phyloP scores from a whole-genome alignment of 2,888 invertebrate species.

The Argynnis bischoffii region DNA sequence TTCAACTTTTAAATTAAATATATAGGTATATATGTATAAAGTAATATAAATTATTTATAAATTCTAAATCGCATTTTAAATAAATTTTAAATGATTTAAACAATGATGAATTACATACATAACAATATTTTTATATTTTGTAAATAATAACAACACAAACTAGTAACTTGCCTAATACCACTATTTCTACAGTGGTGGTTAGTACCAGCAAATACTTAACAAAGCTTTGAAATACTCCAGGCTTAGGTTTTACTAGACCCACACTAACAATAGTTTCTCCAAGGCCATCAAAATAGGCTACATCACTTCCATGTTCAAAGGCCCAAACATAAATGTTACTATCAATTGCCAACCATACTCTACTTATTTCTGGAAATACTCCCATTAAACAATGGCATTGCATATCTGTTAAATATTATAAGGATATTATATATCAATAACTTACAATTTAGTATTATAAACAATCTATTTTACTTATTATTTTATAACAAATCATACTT shows the following conservation, averaged over 20 bases:
- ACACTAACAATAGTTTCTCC: slow-evolving; percentile 97
- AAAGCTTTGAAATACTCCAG: slow-evolving; percentile 93
- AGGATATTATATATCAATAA: slow-evolving; percentile 41
- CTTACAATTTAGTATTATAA: too few species aligned
- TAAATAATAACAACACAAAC: slow-evolving; percentile 12
- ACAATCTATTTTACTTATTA: not conserved
- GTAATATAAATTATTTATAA: too few species aligned
- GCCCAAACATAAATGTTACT: slow-evolving; percentile 99
- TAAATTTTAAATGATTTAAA: too few species aligned
- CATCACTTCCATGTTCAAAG: slow-evolving; percentile 96
- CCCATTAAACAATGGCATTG: slow-evolving; percentile 99
- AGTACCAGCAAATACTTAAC: slow-evolving; percentile 95
- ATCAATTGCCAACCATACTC: slow-evolving; percentile 99
- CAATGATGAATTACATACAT: not conserved
- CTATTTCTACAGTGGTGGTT: slow-evolving; percentile 97
- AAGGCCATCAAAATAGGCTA: slow-evolving; percentile 98
- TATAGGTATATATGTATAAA: too few species aligned
- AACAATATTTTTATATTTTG: not conserved
- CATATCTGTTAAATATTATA: slow-evolving; percentile 85
- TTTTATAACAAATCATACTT: not conserved
- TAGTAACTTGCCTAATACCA: slow-evolving; percentile 88
- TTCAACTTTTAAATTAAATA: too few species aligned
- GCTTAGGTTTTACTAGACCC: slow-evolving; percentile 93
- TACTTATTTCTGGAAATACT: slow-evolving; percentile 95
- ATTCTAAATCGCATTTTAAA: too few species aligned